Conservation (phyloP, 2,113 vertebrate genomes). For the Vidua macroura region DNA sequence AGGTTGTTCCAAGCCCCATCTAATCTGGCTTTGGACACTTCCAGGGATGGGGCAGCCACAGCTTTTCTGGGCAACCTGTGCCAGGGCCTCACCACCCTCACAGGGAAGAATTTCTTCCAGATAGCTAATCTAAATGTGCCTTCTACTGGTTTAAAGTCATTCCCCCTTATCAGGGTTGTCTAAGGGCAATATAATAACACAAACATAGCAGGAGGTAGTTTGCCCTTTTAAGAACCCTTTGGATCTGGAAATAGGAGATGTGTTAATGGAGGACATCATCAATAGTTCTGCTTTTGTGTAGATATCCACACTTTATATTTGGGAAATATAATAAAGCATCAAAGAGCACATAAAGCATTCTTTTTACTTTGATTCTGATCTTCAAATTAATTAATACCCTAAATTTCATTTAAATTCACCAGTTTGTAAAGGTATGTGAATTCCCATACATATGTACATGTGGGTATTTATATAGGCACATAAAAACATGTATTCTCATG, state of each 20-base stretch:
- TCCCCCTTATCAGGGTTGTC: not conserved
- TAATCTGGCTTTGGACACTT: not conserved
- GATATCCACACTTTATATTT: not conserved
- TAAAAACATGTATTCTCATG: not conserved
- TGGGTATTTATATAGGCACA: not conserved
- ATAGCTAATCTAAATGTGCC: not conserved
- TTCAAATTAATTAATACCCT: not conserved
- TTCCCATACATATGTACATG: rapidly evolving
- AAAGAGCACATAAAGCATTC: not conserved
- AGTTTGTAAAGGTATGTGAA: not conserved
- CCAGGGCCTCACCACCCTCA: not conserved
- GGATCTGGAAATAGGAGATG: not conserved
- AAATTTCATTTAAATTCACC: not conserved
- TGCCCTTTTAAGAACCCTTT: not conserved
- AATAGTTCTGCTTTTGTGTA: not conserved
- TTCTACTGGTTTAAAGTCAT: not conserved
- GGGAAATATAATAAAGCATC: not conserved
- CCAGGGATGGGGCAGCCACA: not conserved
- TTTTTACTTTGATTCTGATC: not conserved
- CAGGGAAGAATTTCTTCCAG: not conserved
- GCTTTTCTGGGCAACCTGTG: not conserved
- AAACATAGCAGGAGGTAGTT: not conserved
- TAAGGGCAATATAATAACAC: not conserved
- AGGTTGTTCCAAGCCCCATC: not conserved
- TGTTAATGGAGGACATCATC: not conserved